phyloP scores from a whole-genome alignment of 2,797 vertebrate genomes.

The Hippopotamyrus pictus region DNA sequence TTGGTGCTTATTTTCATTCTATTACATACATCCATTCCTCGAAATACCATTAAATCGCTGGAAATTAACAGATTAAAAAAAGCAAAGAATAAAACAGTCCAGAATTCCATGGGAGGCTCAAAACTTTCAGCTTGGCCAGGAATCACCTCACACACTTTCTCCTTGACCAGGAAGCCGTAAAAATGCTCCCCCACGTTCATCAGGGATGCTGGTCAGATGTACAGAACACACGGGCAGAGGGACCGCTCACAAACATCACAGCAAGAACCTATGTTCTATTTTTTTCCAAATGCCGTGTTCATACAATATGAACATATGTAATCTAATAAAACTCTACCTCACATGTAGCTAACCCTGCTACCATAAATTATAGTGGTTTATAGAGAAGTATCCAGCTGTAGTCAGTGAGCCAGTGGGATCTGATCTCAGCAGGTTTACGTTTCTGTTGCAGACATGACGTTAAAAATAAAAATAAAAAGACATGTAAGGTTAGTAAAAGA shows the following conservation, averaged over 20 bases:
- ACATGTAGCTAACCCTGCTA: background rate
- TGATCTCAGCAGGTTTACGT: background rate
- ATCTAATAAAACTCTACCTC: background rate
- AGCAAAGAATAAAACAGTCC: background rate
- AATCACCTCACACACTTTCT: background rate
- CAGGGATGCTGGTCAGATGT: background rate
- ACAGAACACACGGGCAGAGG: background rate
- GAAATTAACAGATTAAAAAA: background rate
- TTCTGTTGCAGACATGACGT: background rate
- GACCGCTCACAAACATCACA: background rate
- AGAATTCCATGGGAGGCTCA: background rate
- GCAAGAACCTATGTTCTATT: background rate
- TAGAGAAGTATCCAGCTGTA: background rate
- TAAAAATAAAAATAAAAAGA: background rate
- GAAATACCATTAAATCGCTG: background rate
- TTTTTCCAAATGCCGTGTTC: background rate
- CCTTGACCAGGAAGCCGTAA: no score
- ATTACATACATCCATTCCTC: background rate
- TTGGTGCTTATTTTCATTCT: background rate
- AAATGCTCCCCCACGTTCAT: background rate
- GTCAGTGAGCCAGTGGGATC: background rate
- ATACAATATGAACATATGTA: background rate
- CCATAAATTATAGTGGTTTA: background rate
- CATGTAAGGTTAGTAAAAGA: background rate
- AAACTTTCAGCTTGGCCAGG: background rate